A percentile compares a stretch with the other conserved stretches of the same genome.
phyloP scores from a whole-genome alignment of 2,797 vertebrate species.

The Catostomus latipinnis region DNA sequence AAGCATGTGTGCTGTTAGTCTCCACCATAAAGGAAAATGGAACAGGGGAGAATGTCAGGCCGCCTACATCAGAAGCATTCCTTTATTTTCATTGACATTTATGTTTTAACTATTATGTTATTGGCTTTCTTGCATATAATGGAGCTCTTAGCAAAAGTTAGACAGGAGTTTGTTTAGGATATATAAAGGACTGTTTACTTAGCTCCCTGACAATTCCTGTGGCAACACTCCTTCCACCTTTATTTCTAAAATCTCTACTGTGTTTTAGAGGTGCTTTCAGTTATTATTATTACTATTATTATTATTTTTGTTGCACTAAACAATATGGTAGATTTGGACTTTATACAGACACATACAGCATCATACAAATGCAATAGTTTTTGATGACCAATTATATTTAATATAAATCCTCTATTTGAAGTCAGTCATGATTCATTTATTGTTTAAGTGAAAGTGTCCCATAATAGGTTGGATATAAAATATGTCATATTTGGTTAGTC shows the following conservation, averaged over 20 bases:
- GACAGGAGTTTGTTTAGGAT: neutral
- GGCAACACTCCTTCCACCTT: neutral
- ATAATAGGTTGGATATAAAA: no score
- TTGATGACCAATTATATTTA: no score
- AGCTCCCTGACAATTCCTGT: neutral
- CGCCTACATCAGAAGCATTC: neutral
- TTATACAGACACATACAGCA: no score
- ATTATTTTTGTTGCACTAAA: no score
- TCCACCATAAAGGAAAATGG: slow-evolving; percentile 8
- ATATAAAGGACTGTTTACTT: neutral
- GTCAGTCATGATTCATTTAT: no score
- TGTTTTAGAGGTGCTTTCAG: neutral
- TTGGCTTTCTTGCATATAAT: neutral
- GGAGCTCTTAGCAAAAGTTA: neutral
- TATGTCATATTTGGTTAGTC: no score
- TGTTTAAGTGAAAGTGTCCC: no score
- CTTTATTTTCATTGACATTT: slow-evolving; percentile 7
- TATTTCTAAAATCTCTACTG: slow-evolving; percentile 10
- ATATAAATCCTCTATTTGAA: no score
- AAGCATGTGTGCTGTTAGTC: slow-evolving; percentile 2
- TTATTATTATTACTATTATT: no score
- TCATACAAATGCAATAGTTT: no score
- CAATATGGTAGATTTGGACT: no score
- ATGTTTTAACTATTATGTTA: neutral
- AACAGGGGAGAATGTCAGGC: neutral